Base-by-base conservation (phyloP, 2,888 invertebrate species). In the Trimorus sp. region DNA sequence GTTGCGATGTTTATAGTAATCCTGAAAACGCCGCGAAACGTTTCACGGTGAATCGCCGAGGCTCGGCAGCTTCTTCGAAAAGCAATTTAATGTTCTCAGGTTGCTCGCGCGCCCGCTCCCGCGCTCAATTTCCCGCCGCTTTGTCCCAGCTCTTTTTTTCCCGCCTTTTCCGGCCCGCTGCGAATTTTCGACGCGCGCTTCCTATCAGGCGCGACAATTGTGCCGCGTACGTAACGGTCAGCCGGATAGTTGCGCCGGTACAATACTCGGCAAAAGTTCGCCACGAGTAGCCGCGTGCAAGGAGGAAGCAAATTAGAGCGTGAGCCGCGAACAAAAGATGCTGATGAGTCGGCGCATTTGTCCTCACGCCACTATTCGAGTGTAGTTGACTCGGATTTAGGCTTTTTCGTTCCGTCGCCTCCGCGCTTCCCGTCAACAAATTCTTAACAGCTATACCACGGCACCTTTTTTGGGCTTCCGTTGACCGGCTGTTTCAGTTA, bases 1-100 rank as follows among this genome's bases (percentile, higher is more conserved):
- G 79, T 73, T 79, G 79, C 87, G 86, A 86, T 87, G 88, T 85
- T 87, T 87, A 88, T 87, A 88, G 89, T 89, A 88, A 89, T 89
- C 86, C 87, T 79, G 85, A 84, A 85, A 84, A 84, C 65, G 77
- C 77, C 74, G 79, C 66, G 81, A 79, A 82, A 82, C 70, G 68
- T 82, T 82, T 82, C 82, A 75, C 71, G 82, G 70, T 69, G 58
- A 78, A 82, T 78, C 78, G 58, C 37, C 59, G 48, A 45, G 62
- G 48, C 11, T n/a, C 65, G 53, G 49, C 59, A 65, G 74, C 78
- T 82, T 78, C 82, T 70, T 74, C 78, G 82, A 82, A 82, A 82
- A 82, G 74, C 78, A 78, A 78, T 82, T 78, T 70, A 71, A 73
- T 73, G 76, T 81, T 81, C 76, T 65, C 81, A 63, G 75, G 56